Base-by-base conservation (phyloP, 2,888 invertebrate species). In the Alitta virens region DNA sequence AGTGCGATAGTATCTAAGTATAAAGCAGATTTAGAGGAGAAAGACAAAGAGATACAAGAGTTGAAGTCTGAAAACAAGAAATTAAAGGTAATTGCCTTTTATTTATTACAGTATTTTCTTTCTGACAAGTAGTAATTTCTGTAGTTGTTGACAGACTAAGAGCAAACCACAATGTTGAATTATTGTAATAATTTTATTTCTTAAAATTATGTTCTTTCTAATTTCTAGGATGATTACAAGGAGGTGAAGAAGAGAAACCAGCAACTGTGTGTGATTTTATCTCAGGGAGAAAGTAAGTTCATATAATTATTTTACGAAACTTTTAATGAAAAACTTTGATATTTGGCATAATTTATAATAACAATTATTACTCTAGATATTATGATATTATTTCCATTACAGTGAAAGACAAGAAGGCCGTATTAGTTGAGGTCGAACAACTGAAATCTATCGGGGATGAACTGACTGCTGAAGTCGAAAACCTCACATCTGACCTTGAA, bases 321-420 rank as follows among this genome's bases (percentile, higher is more conserved):
- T n/a, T n/a, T 33, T 12, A 7, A 33, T 33, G 33, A 33, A 33
- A n/a, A n/a, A n/a, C n/a, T n/a, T n/a, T n/a, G n/a, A n/a, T n/a
- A n/a, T n/a, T n/a, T n/a, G n/a, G n/a, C n/a, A n/a, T n/a, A n/a
- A n/a, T n/a, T n/a, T n/a, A n/a, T n/a, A n/a, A n/a, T n/a, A n/a
- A n/a, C 33, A 33, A 33, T 12, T 33, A 12, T 33, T 12, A 7
- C 12, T 12, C 33, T 33, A 33, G 7, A 33, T 33, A 7, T 7
- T 7, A 33, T 33, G 5, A 33, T 33, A 7, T 33, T 33, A 12
- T 33, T 33, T 33, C n/a, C n/a, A 24, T 73, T 72, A 40, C 69
- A 91, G 91, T 91, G 89, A 89, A 89, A 80, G 90, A 90, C 74
- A 91, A 91, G 80, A 90, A 90, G 0, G 87, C 89, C 66, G 87